Evolutionary conservation across 2,113 vertebrate genomes (phyloP), one percentile per base, ranked within the genome.

Genomic region (Barnardius zonarius): DNA sequence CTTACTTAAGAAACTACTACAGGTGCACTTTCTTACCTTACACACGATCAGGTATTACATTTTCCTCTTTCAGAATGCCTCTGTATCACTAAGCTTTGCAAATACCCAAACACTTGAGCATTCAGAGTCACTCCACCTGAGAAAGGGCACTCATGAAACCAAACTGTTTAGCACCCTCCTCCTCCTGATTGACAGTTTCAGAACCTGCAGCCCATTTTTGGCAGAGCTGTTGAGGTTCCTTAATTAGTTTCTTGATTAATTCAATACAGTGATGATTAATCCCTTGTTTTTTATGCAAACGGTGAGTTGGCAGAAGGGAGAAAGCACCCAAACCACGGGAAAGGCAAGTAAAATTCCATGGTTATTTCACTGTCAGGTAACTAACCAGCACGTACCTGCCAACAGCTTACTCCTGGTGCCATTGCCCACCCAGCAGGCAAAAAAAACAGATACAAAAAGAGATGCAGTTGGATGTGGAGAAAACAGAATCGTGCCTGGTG

Each of bases 21-120:
- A 43, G n/a, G 16, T 70, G 25, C 44, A 17, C n/a, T 5, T 14
- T 17, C 49, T 70, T 67, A 9, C 31, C 44, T n/a, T 11, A 3
- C 10, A 9, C 1, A 0, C 5, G 4, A 5, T 13, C n/a, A 10
- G 57, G 10, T 10, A 30, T 25, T 66, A 49, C 5, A 41, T 62
- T 66, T 63, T 76, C n/a, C 62, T 63, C 30, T 43, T 46, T 57
- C 63, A 13, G 9, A 69, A 69, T 2, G 4, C 11, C 9, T 69
- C 59, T 11, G 39, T 19, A 14, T 25, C 13, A 14, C 7, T 15
- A 2, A 66, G 15, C 39, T 68, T 33, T 27, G 51, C 37, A 68
- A 75, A 57, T 23, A 10, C 16, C 28, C 41, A 9, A 11, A 5
- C 5, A 1, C 15, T 27, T 2, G 18, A 30, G 83, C 48, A 6